Evolutionary conservation across 1,140 invertebrate genomes (phyloP).

Genomic region (Arion vulgaris): DNA sequence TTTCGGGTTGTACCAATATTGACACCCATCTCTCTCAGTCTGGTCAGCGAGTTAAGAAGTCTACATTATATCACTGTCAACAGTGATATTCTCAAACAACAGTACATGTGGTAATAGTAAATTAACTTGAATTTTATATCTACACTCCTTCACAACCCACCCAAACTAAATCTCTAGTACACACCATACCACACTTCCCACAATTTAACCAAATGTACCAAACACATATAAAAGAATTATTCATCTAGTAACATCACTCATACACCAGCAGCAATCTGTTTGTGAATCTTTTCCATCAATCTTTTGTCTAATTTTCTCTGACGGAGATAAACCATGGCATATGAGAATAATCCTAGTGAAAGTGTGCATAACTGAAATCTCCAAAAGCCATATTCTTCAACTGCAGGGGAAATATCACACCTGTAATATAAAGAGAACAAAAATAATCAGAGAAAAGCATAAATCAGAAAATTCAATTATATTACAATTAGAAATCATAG

Average conservation of each 20-base stretch:
- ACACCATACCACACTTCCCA: background rate
- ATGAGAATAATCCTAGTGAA: constrained; percentile 21
- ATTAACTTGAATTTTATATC: too few relatives aligned
- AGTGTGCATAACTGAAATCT: constrained; percentile 24
- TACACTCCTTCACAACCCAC: too few relatives aligned
- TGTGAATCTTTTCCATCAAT: constrained; percentile 38
- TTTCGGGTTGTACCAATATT: too few relatives aligned
- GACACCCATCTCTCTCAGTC: too few relatives aligned
- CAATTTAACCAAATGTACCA: background rate
- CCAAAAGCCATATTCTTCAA: constrained; percentile 36
- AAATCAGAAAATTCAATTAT: too few relatives aligned
- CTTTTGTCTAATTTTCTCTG: constrained; percentile 35
- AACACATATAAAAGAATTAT: background rate
- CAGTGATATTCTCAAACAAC: too few relatives aligned
- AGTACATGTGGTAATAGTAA: too few relatives aligned
- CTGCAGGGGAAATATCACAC: constrained; percentile 40
- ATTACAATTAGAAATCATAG: too few relatives aligned
- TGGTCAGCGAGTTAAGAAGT: too few relatives aligned
- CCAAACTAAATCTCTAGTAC: too few relatives aligned
- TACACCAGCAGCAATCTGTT: constrained; percentile 33
- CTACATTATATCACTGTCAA: too few relatives aligned
- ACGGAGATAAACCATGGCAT: constrained; percentile 30
- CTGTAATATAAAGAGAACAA: constrained; percentile 16
- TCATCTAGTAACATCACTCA: background rate
- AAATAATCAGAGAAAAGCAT: too few relatives aligned